Evolutionary conservation across 2,888 invertebrate genomes (phyloP).

Genomic region (Thecophora atra): DNA sequence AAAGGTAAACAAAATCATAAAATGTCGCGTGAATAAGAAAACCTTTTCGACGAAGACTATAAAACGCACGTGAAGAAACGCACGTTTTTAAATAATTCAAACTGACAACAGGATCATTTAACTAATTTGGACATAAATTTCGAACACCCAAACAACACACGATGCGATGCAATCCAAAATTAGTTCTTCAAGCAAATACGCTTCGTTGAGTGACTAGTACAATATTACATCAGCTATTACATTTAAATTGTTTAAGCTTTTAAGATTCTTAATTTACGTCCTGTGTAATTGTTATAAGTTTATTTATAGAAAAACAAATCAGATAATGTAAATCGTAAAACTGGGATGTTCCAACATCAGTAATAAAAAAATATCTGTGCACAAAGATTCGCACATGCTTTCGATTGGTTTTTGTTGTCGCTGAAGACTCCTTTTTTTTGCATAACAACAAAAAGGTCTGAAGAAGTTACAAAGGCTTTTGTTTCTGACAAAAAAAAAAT

Average conservation of each 20-base stretch:
- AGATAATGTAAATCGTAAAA: background rate
- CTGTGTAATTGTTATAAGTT: constrained; percentile 16
- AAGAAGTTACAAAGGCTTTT: too few species aligned
- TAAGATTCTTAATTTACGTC: constrained; percentile 24
- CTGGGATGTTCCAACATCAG: background rate
- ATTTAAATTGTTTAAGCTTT: constrained; percentile 24
- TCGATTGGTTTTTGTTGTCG: background rate
- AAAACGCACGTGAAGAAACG: background rate
- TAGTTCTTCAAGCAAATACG: constrained; percentile 4
- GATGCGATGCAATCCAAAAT: background rate
- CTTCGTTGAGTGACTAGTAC: constrained; percentile 24
- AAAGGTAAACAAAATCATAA: constrained; percentile 8
- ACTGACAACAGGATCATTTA: constrained; percentile 33
- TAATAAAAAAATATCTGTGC: background rate
- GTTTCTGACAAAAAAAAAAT: background rate
- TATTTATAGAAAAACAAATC: constrained; percentile 31
- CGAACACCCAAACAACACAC: background rate
- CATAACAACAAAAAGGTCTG: too few species aligned
- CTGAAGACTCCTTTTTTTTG: too few species aligned
- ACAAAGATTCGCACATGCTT: constrained; percentile 11
- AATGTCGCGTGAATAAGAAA: constrained; percentile 39
- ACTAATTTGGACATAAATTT: constrained; percentile 7
- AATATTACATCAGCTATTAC: constrained; percentile 14
- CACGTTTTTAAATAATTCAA: constrained; percentile 5
- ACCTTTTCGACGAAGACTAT: constrained; percentile 1